phyloP scores from a whole-genome alignment of 1,140 invertebrate species.

The Drosophila arizonae region DNA sequence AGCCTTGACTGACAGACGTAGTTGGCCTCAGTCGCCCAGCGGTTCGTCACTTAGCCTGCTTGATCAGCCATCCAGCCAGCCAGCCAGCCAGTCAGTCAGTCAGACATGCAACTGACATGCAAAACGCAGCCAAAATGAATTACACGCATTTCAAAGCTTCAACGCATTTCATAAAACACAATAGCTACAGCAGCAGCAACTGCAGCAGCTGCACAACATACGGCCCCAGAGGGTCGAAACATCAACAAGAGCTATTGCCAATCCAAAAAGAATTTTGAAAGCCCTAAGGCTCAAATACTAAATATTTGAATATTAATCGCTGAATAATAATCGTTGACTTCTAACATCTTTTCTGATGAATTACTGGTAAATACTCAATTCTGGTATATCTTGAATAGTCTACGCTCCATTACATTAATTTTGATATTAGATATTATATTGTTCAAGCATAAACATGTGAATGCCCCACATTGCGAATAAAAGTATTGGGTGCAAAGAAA shows the following conservation, averaged over 20 bases:
- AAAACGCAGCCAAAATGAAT: constrained; percentile 62
- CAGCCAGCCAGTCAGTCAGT: constrained; percentile 8
- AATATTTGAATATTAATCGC: background rate
- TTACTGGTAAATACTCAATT: too few relatives aligned
- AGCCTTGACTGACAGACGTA: constrained; percentile 37
- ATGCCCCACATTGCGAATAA: too few relatives aligned
- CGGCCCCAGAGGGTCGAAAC: constrained; percentile 20
- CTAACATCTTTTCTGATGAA: too few relatives aligned
- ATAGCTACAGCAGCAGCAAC: constrained; percentile 20
- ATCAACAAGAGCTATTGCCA: constrained; percentile 35
- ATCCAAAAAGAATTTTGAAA: constrained; percentile 45
- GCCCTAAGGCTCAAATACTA: constrained; percentile 47
- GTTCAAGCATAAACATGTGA: too few relatives aligned
- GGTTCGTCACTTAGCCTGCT: constrained; percentile 32
- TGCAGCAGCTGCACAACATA: constrained; percentile 21
- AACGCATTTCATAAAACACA: constrained; percentile 59
- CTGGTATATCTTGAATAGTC: too few relatives aligned
- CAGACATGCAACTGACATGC: constrained; percentile 31
- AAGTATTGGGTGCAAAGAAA: too few relatives aligned
- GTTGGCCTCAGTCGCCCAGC: constrained; percentile 4
- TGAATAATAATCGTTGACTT: too few relatives aligned
- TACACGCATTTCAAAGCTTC: constrained; percentile 74
- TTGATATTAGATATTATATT: too few relatives aligned
- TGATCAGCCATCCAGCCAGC: constrained; percentile 19
- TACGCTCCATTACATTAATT: too few relatives aligned